Conservation (phyloP, 2,113 vertebrate genomes). For the Crotalus viridis region DNA sequence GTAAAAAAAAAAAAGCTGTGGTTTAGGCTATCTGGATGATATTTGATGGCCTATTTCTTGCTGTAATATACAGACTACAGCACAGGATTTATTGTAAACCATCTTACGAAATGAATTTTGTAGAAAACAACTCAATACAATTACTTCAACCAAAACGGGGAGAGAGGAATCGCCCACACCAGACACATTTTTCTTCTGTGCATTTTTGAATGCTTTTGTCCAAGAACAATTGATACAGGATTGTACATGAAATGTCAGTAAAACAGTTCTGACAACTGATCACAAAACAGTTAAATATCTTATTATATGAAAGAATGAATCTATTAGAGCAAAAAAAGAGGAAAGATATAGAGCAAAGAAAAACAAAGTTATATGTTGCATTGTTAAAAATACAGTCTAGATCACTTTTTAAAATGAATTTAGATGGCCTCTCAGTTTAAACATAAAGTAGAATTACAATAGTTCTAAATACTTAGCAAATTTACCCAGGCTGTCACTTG, state of each 20-base stretch:
- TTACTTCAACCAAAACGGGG: conserved; percentile 38
- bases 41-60: not conserved
- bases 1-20: not conserved
- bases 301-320: not conserved
- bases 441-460: not conserved
- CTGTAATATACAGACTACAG: not conserved
- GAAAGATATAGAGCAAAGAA: not conserved
- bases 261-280: not conserved
- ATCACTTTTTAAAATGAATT: not conserved
- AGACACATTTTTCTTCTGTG: conserved; percentile 11
- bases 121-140: conserved; percentile 2
- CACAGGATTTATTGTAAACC: not conserved
- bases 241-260: not conserved
- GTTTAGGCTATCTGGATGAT: not conserved
- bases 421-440: not conserved
- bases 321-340: not conserved
- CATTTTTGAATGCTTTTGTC: not conserved
- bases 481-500: no score
- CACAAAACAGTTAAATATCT: not conserved
- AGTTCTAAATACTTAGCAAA: not conserved
- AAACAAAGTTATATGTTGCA: not conserved
- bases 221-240: not conserved
- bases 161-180: not conserved
- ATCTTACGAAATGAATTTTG: not conserved
- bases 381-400: not conserved